Conservation (phyloP, 2,113 vertebrate species). For the Cyanoramphus novaezelandiae region DNA sequence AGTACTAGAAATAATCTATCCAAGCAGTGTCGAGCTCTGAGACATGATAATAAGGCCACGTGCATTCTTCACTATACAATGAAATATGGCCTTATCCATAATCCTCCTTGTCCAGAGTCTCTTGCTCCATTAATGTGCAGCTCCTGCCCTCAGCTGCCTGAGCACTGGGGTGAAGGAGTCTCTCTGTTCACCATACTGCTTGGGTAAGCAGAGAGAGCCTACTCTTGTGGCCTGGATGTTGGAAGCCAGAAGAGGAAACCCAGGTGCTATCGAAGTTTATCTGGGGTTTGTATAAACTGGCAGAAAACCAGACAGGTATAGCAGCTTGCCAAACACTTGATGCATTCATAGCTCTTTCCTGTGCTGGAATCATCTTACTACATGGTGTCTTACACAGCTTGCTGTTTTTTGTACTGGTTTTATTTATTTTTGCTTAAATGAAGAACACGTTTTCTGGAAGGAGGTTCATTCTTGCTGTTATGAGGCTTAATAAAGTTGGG, state of each 20-base stretch:
- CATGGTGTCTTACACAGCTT: not conserved
- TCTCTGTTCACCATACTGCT: not conserved
- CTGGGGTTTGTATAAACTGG: not conserved
- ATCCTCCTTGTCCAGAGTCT: not conserved
- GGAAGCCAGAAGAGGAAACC: not conserved
- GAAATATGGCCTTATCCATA: not conserved
- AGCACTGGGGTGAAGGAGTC: not conserved
- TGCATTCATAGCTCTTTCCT: not conserved
- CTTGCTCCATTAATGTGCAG: not conserved
- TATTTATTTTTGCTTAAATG: not conserved
- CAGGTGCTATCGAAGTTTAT: not conserved
- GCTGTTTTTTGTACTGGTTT: not conserved
- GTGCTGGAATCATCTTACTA: not conserved
- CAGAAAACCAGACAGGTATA: not conserved
- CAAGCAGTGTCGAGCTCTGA: not conserved
- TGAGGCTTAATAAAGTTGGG: not conserved
- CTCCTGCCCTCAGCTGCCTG: not conserved
- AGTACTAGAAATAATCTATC: not conserved
- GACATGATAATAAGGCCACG: not conserved
- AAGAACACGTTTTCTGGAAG: not conserved
- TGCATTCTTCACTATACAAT: accelerated
- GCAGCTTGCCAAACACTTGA: not conserved
- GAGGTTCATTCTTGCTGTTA: not conserved
- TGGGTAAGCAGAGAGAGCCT: not conserved
- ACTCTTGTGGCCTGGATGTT: not conserved